A percentile compares a stretch with the other conserved stretches of the same genome.
Evolutionary conservation across 2,113 vertebrate genomes (phyloP).

Genomic region (Rhynchopsitta pachyrhyncha): DNA sequence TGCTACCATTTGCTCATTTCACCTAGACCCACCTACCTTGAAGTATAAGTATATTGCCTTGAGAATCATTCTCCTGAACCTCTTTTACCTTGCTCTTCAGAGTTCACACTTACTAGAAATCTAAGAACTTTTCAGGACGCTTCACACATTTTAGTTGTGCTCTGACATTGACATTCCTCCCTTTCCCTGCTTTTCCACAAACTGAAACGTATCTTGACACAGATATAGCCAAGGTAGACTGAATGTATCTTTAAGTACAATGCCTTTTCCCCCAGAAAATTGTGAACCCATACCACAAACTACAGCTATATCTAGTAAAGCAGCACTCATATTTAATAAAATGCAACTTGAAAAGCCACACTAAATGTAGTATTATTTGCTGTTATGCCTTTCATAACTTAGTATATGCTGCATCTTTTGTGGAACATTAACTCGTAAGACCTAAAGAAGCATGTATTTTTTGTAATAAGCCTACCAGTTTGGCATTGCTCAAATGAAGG

Average conservation of each 20-base stretch:
- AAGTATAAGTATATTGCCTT: neutral
- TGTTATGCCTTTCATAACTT: neutral
- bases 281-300: neutral
- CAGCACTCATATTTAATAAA: neutral
- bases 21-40: neutral
- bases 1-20: neutral
- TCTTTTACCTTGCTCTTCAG: neutral
- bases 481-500: neutral
- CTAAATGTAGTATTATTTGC: neutral
- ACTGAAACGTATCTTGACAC: neutral
- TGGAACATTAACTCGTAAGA: neutral
- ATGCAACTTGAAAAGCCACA: neutral
- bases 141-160: neutral
- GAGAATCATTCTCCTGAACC: neutral
- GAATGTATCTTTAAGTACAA: neutral
- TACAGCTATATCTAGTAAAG: neutral
- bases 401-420: neutral
- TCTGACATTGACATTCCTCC: neutral
- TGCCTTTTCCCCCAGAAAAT: neutral
- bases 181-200: neutral
- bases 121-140: neutral
- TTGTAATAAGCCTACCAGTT: neutral
- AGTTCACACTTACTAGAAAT: neutral
- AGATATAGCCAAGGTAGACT: neutral
- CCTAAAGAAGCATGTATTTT: neutral